Conservation (phyloP, 1,140 invertebrate genomes). For the Drosophila funebris region DNA sequence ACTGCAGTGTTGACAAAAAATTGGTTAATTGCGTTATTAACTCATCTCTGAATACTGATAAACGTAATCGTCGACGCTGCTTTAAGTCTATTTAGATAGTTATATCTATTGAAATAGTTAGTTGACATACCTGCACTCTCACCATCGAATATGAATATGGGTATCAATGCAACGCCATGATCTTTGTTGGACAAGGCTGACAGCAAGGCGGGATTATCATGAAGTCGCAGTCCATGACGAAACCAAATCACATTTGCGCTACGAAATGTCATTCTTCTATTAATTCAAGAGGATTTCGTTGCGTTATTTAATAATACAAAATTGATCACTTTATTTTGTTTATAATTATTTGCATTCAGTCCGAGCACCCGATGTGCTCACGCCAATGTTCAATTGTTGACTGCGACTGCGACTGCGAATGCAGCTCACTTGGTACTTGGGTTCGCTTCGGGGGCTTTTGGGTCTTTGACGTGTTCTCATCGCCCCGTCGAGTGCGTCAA, state of each 20-base stretch:
- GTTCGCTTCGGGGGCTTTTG: background rate
- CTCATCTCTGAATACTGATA: constrained; percentile 32
- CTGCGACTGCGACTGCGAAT: constrained; percentile 15
- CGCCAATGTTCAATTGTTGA: constrained; percentile 49
- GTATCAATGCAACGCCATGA: constrained; percentile 84
- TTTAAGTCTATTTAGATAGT: background rate
- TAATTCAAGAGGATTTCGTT: background rate
- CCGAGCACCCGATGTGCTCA: constrained; percentile 43
- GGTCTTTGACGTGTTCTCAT: constrained; percentile 35
- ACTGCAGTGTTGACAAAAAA: constrained; percentile 40
- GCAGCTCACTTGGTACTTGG: constrained; percentile 14
- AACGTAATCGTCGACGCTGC: constrained; percentile 33
- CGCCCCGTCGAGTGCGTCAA: constrained; percentile 62
- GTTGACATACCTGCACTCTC: constrained; percentile 86
- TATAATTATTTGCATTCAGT: background rate
- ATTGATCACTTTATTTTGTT: background rate
- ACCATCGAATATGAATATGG: constrained; percentile 90
- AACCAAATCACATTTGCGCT: constrained; percentile 86
- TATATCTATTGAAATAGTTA: background rate
- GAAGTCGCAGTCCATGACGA: constrained; percentile 89
- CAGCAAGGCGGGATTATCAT: constrained; percentile 90
- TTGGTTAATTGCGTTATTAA: constrained; percentile 48
- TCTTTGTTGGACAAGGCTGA: constrained; percentile 85
- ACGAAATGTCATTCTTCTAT: constrained; percentile 32
- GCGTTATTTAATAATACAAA: background rate